Evolutionary conservation across 2,797 vertebrate genomes (phyloP), one percentile per base, ranked within the genome.

Genomic region (Microchirus variegatus): DNA sequence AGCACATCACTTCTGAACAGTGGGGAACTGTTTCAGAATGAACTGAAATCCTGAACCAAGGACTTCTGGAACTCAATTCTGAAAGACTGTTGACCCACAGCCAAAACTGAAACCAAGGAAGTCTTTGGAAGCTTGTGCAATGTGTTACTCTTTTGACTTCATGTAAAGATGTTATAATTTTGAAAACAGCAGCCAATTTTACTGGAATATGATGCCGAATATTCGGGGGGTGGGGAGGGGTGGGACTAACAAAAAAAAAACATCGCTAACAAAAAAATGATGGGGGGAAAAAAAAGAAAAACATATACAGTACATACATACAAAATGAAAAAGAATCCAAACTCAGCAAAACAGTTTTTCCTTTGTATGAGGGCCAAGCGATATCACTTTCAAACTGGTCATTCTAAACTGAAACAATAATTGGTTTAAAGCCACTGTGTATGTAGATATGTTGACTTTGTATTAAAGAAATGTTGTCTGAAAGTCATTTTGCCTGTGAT

Each of bases 361-460:
- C 93, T 97, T 96, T 96, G 92, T 95, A 94, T 82, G 84, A 96
- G 93, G 94, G 94, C 93, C 91, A 93, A 93, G 90, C 89, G 92
- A 93, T 91, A 90, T 92, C 90, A 92, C 95, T 95, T 95, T 94
- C 94, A 95, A 95, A 94, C 94, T 95, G 94, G 95, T 94, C 92
- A 92, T 95, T 95, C 94, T 91, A 93, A 37, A 93, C 87, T 90
- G 94, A 95, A 96, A 91, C 93, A 93, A 95, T 91, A 93, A 95
- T 94, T 96, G 95, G 95, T 93, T 94, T 92, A 92, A 93, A 90
- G 92, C 95, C 95, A 95, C 96, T 91, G 93, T 96, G 95, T 97
- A 95, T 98, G 96, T 99, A 99, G 96, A 99, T 98, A 98, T 95
- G 96, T 96, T 94, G 90, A 97, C 95, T 99, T 99, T 99, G 96